phyloP scores from a whole-genome alignment of 2,888 invertebrate species.

The Sinodicranocentrus sp. region DNA sequence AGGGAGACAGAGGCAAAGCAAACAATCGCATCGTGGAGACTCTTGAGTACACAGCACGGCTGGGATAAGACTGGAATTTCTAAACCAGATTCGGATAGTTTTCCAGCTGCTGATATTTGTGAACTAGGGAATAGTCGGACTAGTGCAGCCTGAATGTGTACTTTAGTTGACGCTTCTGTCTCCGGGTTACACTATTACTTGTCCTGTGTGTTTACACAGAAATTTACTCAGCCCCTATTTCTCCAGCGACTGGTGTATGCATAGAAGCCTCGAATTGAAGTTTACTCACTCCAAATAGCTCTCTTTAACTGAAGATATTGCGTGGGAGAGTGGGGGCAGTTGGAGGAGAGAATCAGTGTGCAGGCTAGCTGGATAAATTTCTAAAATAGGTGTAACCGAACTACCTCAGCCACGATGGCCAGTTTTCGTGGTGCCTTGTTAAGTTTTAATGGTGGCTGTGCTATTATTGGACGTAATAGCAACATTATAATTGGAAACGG shows the following conservation, averaged over 20 bases:
- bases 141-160: background rate
- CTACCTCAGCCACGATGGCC: slow-evolving; percentile 67
- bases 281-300: slow-evolving; percentile 22
- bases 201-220: background rate
- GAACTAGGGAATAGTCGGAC: background rate
- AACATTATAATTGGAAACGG: slow-evolving; percentile 36
- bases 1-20: slow-evolving; percentile 30
- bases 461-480: slow-evolving; percentile 45
- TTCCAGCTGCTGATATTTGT: background rate
- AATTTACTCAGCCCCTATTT: slow-evolving; percentile 11
- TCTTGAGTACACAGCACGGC: slow-evolving; percentile 32
- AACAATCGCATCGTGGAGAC: slow-evolving; percentile 41
- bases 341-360: background rate
- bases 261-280: slow-evolving; percentile 17
- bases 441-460: slow-evolving; percentile 66
- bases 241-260: background rate
- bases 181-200: background rate
- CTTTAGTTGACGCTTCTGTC: background rate
- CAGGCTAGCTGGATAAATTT: background rate
- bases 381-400: background rate
- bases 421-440: slow-evolving; percentile 72
- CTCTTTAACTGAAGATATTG: slow-evolving; percentile 6
- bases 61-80: slow-evolving; percentile 39
- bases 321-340: background rate
- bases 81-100: slow-evolving; percentile 23